Evolutionary conservation across 1,140 invertebrate species (phyloP), one percentile per base, ranked within the genome.

Genomic region (Trichogramma pretiosum): DNA sequence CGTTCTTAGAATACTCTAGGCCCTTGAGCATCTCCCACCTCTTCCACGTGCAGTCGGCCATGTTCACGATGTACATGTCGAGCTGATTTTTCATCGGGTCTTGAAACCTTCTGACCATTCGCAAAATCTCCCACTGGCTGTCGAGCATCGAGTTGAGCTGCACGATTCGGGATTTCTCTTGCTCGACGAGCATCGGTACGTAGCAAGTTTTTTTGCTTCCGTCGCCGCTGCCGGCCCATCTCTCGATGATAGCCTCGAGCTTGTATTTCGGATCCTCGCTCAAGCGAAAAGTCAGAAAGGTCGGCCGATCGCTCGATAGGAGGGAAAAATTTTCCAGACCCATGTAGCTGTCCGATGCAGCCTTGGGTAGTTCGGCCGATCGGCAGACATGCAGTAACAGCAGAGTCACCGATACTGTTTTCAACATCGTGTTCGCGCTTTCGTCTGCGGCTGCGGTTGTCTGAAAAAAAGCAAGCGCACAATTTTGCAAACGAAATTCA

Each of bases 301-400:
- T 23, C 14, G 37, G 38, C 2, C 24, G 26, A 21, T 48, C 41
- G 1, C 16, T 5, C n/a, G 46, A 48, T 4, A 48, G 17, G 14
- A 48, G 16, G 22, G 23, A 23, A 17, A 41, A 48, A 13, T 28
- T 42, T 16, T 48, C 38, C n/a, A n/a, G n/a, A n/a, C n/a, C n/a
- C n/a, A n/a, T n/a, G n/a, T n/a, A n/a, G n/a, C n/a, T n/a, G n/a
- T n/a, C n/a, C n/a, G n/a, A n/a, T n/a, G n/a, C n/a, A n/a, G n/a
- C n/a, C n/a, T n/a, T n/a, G n/a, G n/a, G n/a, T n/a, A n/a, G n/a
- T n/a, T n/a, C n/a, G n/a, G n/a, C n/a, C n/a, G n/a, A n/a, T n/a
- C n/a, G n/a, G n/a, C n/a, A n/a, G n/a, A n/a, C n/a, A n/a, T n/a
- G n/a, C n/a, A n/a, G n/a, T n/a, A n/a, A n/a, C n/a, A n/a, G n/a